A percentile compares a stretch with the other conserved stretches of the same genome.
phyloP scores from a whole-genome alignment of 2,113 vertebrate species.

The Guaruba guarouba region DNA sequence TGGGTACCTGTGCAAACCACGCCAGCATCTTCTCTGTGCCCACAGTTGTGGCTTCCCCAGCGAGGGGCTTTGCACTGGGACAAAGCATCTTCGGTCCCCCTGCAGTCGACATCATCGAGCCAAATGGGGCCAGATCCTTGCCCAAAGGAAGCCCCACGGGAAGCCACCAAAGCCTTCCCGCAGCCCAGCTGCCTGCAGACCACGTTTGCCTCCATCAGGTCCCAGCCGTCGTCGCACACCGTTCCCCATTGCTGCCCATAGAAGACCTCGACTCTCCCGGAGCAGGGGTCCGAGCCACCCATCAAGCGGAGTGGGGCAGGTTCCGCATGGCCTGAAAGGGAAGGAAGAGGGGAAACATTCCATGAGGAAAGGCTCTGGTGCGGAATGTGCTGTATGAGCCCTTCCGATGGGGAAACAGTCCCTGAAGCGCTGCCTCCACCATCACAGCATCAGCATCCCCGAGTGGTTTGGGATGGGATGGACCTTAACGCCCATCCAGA shows the following conservation, averaged over 20 bases:
- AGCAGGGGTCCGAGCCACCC: not conserved
- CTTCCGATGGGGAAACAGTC: not conserved
- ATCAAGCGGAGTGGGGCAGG: not conserved
- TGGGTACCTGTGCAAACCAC: not conserved
- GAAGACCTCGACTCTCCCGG: slow-evolving; percentile 75
- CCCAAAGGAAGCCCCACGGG: not conserved
- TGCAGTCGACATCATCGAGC: not conserved
- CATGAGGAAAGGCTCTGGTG: too few relatives aligned
- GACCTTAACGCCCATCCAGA: not conserved
- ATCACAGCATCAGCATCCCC: not conserved
- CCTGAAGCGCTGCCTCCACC: not conserved
- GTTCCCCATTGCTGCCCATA: slow-evolving; percentile 90
- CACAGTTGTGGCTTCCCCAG: not conserved
- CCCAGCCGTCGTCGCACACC: slow-evolving; percentile 86
- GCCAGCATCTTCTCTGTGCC: not conserved
- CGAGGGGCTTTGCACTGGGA: not conserved
- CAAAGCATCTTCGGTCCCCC: not conserved
- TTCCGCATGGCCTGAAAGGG: not conserved
- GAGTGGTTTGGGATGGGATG: not conserved
- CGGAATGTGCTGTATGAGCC: too few relatives aligned
- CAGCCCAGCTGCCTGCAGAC: slow-evolving; percentile 87
- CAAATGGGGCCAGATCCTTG: not conserved
- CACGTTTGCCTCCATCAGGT: slow-evolving; percentile 81
- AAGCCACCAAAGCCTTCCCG: slow-evolving; percentile 56
- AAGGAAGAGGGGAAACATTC: not conserved